Evolutionary conservation across 64 coral and sea anemone species (phyloP).

Genomic region (Stylophora pistillata): DNA sequence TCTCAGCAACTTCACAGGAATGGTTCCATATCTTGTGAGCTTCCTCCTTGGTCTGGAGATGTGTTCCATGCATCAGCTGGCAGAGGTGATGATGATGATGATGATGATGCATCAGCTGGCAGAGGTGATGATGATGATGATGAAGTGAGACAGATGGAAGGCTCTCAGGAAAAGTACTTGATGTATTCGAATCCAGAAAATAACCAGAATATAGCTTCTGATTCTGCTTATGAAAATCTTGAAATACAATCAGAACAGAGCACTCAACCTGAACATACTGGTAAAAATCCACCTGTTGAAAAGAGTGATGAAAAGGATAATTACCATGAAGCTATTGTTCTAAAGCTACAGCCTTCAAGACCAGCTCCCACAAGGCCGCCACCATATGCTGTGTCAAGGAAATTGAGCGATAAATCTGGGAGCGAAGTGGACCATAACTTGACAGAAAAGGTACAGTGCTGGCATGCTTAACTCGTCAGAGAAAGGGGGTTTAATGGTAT

Average conservation of each 20-base stretch:
- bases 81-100: not conserved
- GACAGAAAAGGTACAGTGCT: not conserved
- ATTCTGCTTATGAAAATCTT: not conserved
- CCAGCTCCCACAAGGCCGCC: not conserved
- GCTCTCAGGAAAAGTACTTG: not conserved
- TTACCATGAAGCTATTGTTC: not conserved
- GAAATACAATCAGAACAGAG: not conserved
- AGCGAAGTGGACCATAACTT: too few relatives aligned
- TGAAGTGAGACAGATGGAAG: not conserved
- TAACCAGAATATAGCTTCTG: not conserved
- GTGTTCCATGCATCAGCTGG: not conserved
- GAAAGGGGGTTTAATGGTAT: too few relatives aligned
- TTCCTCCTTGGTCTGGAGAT: slow-evolving; percentile 65
- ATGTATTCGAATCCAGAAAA: slow-evolving; percentile 6
- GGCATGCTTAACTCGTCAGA: not conserved
- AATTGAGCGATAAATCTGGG: not conserved
- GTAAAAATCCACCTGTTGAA: not conserved
- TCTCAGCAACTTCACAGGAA: slow-evolving; percentile 66
- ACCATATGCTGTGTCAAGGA: slow-evolving; percentile 10
- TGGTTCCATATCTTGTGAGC: slow-evolving; percentile 6
- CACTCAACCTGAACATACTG: not conserved
- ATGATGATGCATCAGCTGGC: not conserved
- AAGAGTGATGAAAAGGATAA: not conserved
- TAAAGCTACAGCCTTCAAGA: not conserved
- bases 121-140: not conserved